Evolutionary conservation across 1,140 invertebrate species (phyloP), one percentile per base, ranked within the genome.

Genomic region (Hermetia illucens): DNA sequence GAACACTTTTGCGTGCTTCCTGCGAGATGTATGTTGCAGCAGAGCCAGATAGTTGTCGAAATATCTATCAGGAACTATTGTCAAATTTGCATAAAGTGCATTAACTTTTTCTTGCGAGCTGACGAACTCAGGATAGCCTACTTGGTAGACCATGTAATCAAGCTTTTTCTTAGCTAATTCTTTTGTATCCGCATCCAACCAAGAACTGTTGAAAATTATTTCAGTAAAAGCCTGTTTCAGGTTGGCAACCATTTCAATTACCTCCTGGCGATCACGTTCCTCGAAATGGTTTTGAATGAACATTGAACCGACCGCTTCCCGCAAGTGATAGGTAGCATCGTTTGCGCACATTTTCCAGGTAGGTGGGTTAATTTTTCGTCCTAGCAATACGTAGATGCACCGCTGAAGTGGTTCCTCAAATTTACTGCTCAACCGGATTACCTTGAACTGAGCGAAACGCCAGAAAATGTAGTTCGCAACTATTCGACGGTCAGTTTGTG

Each of bases 381-480:
- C n/a, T n/a, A n/a, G n/a, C n/a, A n/a, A n/a, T n/a, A n/a, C n/a
- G n/a, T n/a, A n/a, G n/a, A n/a, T n/a, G n/a, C n/a, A n/a, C n/a
- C n/a, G n/a, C n/a, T n/a, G n/a, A n/a, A n/a, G n/a, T n/a, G n/a
- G n/a, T n/a, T n/a, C n/a, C n/a, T n/a, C n/a, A n/a, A n/a, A n/a
- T n/a, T n/a, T n/a, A n/a, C n/a, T n/a, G n/a, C n/a, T n/a, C n/a
- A n/a, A n/a, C n/a, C n/a, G n/a, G n/a, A n/a, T n/a, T n/a, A n/a
- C n/a, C n/a, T n/a, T n/a, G n/a, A n/a, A n/a, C 10, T 17, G 31
- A 0, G 55, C 18, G 10, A 83, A 70, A 29, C 76, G 51, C 71
- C 76, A 80, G 1, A 82, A 53, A 33, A 83, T 54, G 45, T 80
- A 83, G 51, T 84, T 82, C 3, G 74, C 68, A 18, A 82, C 47